Percentiles rank a stretch among this genome's conserved stretches.
phyloP scores from a whole-genome alignment of 2,113 vertebrate species.

The Terrapene triunguis region DNA sequence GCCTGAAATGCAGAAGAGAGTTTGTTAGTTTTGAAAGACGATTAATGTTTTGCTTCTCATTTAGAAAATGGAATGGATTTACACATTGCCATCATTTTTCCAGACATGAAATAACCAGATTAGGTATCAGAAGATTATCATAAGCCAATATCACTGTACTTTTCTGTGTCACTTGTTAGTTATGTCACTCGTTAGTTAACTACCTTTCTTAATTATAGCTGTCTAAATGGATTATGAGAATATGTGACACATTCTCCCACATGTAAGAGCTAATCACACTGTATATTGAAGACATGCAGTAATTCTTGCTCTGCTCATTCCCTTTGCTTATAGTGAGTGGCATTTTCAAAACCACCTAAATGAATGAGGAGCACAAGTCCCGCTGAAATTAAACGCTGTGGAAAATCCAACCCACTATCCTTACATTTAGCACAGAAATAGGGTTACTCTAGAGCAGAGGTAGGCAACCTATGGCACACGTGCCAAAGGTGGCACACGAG shows the following conservation, averaged over 20 bases:
- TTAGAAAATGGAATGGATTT: background rate
- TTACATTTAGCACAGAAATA: background rate
- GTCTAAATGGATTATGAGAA: background rate
- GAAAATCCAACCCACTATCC: fast-evolving
- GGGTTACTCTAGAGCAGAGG: fast-evolving
- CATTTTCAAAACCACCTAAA: background rate
- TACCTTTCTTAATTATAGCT: background rate
- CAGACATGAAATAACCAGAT: conserved; percentile 18
- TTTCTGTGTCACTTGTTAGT: background rate
- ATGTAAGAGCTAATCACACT: background rate
- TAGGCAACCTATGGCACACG: too few relatives aligned
- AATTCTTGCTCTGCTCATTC: background rate
- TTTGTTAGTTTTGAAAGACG: conserved; percentile 23
- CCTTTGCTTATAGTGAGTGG: background rate
- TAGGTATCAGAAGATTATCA: background rate
- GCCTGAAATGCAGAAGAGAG: background rate
- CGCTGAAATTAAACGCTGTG: background rate
- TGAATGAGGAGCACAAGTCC: background rate
- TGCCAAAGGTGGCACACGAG: too few relatives aligned
- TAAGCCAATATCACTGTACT: background rate
- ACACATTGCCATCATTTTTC: background rate
- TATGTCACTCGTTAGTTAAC: background rate
- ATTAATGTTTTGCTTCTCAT: conserved; percentile 19
- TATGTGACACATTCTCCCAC: background rate
- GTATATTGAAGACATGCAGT: background rate